phyloP scores from a whole-genome alignment of 2,888 invertebrate species.

The Calephelis perditalis region DNA sequence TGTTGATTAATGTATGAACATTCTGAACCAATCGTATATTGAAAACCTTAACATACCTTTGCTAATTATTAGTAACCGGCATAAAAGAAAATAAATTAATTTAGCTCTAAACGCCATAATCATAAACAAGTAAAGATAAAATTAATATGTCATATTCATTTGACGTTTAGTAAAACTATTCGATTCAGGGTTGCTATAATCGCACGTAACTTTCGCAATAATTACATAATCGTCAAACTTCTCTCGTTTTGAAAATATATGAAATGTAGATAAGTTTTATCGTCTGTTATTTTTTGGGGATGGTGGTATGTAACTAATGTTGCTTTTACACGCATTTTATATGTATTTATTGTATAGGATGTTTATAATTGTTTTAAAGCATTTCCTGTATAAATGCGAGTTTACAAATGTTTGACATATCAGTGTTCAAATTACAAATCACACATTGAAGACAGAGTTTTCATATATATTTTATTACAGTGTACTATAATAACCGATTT shows the following conservation, averaged over 20 bases:
- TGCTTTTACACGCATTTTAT: slow-evolving; percentile 8
- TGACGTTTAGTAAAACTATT: too few species aligned
- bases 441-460: background rate
- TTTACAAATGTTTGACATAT: slow-evolving; percentile 4
- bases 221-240: background rate
- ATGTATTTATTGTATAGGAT: slow-evolving; percentile 2
- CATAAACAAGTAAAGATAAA: too few species aligned
- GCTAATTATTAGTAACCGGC: too few species aligned
- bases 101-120: too few species aligned
- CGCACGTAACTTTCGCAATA: too few species aligned
- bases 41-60: too few species aligned
- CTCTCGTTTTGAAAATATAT: background rate
- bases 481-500: background rate
- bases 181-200: too few species aligned
- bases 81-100: too few species aligned
- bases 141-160: too few species aligned
- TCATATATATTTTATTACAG: slow-evolving; percentile 4
- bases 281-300: slow-evolving; percentile 7
- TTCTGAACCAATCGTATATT: too few species aligned
- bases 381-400: background rate
- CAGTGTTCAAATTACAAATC: background rate
- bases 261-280: slow-evolving; percentile 2
- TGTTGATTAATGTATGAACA: too few species aligned
- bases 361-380: background rate
- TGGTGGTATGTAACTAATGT: background rate